A percentile compares a stretch with the other conserved stretches of the same genome.
Conservation (phyloP, 2,113 vertebrate species). For the Dicentrarchus labrax region DNA sequence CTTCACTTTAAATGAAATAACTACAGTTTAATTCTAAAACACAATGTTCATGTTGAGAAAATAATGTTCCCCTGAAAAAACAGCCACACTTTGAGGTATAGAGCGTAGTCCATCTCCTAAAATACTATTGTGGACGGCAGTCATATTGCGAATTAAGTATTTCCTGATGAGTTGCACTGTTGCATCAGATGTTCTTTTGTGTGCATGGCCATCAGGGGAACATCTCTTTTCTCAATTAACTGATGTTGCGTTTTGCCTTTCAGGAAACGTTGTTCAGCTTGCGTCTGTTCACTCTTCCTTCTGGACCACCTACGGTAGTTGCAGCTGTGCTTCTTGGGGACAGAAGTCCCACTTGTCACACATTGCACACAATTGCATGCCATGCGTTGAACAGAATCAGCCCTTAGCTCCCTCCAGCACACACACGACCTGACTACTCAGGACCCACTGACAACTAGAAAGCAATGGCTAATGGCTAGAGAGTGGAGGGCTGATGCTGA, state of each 20-base stretch:
- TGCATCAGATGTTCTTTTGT: conserved; percentile 39
- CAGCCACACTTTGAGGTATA: neutral
- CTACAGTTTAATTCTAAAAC: neutral
- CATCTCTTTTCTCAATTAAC: neutral
- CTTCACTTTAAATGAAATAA: neutral
- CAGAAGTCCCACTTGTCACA: conserved; percentile 24
- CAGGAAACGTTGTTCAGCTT: neutral
- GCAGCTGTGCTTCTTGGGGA: neutral
- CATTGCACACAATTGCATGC: conserved; percentile 27
- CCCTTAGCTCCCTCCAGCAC: neutral
- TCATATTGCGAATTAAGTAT: neutral
- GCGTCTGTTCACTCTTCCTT: neutral
- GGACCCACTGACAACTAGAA: conserved; percentile 3
- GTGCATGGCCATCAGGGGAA: neutral
- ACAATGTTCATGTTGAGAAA: neutral
- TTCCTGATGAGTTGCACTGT: conserved; percentile 36
- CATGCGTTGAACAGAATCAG: conserved; percentile 12
- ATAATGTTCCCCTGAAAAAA: neutral
- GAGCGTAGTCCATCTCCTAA: neutral
- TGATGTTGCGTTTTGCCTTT: conserved; percentile 12
- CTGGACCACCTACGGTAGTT: neutral
- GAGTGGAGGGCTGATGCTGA: conserved; percentile 28
- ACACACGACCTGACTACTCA: conserved; percentile 13
- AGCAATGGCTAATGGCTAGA: conserved; percentile 42
- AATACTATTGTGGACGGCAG: conserved; percentile 11